Evolutionary conservation across 1,140 invertebrate species (phyloP), one percentile per base, ranked within the genome.

Genomic region (Stratiolaelaps scimitus): DNA sequence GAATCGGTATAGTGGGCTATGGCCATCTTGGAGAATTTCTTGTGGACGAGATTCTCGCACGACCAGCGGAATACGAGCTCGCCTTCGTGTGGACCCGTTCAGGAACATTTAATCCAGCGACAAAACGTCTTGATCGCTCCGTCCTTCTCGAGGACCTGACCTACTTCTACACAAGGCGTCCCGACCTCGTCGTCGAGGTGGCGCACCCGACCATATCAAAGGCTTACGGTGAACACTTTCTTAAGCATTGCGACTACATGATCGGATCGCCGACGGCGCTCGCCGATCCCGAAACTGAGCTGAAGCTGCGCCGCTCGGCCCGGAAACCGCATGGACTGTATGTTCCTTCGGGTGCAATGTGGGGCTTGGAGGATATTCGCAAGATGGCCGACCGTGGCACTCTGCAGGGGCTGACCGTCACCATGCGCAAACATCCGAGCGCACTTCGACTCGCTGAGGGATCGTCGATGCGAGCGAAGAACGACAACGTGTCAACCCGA

Each of bases 351-450:
- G 82, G 83, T 43, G 82, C 83, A 17, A 77, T 83, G 64, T 84
- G 82, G 83, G 82, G 82, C 34, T 79, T 75, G 6, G 78, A 81
- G 68, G 83, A 84, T 70, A 80, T 83, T n/a, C 69, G 73, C 71
- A 78, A 80, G 71, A 82, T 83, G 82, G 80, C 82, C 19, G 78
- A 81, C 67, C 68, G 75, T 45, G 78, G 78, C 47, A 78, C 76
- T n/a, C 72, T 84, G 60, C 75, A 79, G 72, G 81, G 79, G 71
- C 70, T 83, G 13, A 78, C 74, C 70, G 76, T 83, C 4, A 82
- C 79, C 19, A 83, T 84, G 81, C 78, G 72, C 48, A 83, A 83
- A 69, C 82, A 83, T 71, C 82, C 82, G 5, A 67, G 69, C n/a
- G 76, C 79, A 53, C 78, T 83, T 66, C 80, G 79, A 69, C 68